phyloP scores from a whole-genome alignment of 2,888 invertebrate genomes.

The Alviniconcha strummeri region DNA sequence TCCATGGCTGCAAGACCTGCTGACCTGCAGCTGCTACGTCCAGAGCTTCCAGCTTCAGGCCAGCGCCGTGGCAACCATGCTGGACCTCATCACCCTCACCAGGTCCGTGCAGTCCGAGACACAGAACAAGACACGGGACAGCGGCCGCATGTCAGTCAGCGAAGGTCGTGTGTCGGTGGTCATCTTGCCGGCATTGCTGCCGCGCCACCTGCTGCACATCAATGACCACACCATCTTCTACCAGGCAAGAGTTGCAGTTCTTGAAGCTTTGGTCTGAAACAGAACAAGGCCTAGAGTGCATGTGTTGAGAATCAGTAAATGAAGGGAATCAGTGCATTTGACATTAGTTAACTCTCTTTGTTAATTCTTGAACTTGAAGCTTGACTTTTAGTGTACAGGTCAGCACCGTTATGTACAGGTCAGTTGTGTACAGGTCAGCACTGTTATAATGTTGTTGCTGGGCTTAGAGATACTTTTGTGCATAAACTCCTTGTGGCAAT shows the following conservation, averaged over 20 bases:
- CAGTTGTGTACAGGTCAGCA: too few relatives aligned
- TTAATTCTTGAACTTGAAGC: too few relatives aligned
- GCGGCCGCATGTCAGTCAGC: slow-evolving; percentile 41
- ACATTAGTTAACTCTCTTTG: too few relatives aligned
- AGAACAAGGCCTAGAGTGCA: too few relatives aligned
- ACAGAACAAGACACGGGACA: slow-evolving; percentile 44
- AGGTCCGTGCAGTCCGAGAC: slow-evolving; percentile 74
- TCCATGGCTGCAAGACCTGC: slow-evolving; percentile 83
- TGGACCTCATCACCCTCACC: slow-evolving; percentile 82
- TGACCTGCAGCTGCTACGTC: slow-evolving; percentile 82
- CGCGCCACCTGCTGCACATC: slow-evolving; percentile 80
- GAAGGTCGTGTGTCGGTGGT: slow-evolving; percentile 78
- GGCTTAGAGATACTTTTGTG: too few relatives aligned
- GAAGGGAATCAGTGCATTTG: too few relatives aligned
- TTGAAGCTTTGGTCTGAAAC: background rate
- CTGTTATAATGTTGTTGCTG: too few relatives aligned
- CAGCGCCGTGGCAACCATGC: slow-evolving; percentile 82
- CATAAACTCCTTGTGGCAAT: too few relatives aligned
- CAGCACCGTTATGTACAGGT: too few relatives aligned
- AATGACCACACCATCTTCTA: slow-evolving; percentile 82
- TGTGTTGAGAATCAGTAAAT: too few relatives aligned
- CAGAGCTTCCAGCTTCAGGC: slow-evolving; percentile 76
- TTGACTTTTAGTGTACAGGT: too few relatives aligned
- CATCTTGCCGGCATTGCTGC: slow-evolving; percentile 82
- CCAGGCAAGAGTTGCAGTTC: slow-evolving; percentile 73